Percentiles rank a stretch among this genome's conserved stretches.
Evolutionary conservation across 2,888 invertebrate species (phyloP).

Genomic region (Agonopterix arenella): DNA sequence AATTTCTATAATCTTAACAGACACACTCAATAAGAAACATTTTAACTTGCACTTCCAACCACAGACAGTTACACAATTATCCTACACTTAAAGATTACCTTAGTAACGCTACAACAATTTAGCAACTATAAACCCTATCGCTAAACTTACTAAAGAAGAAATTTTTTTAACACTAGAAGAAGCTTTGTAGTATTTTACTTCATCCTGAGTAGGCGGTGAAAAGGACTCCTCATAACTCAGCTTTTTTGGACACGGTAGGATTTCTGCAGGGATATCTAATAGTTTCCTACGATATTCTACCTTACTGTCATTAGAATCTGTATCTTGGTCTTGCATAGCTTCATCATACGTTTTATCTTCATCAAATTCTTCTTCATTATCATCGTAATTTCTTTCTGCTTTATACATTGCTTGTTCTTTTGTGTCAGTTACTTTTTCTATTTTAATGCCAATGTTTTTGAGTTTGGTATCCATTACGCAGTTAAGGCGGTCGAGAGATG

Average conservation of each 20-base stretch:
- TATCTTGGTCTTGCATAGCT: conserved; percentile 60
- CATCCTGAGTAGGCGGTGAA: conserved; percentile 64
- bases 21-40: too few species aligned
- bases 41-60: too few species aligned
- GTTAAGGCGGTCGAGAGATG: conserved; percentile 80
- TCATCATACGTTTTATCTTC: conserved; percentile 58
- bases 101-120: conserved; percentile 33
- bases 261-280: conserved; percentile 53
- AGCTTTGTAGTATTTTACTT: conserved; percentile 63
- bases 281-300: conserved; percentile 52
- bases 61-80: too few species aligned
- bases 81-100: too few species aligned
- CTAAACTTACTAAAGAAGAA: conserved; percentile 22
- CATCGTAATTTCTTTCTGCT: conserved; percentile 43
- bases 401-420: neutral
- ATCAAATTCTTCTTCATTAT: conserved; percentile 39
- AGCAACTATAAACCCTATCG: conserved; percentile 21
- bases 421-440: conserved; percentile 23
- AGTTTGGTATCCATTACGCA: conserved; percentile 78
- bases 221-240: conserved; percentile 52
- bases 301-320: conserved; percentile 40
- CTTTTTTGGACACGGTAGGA: conserved; percentile 58
- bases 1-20: too few species aligned
- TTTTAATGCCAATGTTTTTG: conserved; percentile 35
- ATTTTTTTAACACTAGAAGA: conserved; percentile 32